Conservation (phyloP, 2,113 vertebrate genomes). For the Pseudorectes ferrugineus region DNA sequence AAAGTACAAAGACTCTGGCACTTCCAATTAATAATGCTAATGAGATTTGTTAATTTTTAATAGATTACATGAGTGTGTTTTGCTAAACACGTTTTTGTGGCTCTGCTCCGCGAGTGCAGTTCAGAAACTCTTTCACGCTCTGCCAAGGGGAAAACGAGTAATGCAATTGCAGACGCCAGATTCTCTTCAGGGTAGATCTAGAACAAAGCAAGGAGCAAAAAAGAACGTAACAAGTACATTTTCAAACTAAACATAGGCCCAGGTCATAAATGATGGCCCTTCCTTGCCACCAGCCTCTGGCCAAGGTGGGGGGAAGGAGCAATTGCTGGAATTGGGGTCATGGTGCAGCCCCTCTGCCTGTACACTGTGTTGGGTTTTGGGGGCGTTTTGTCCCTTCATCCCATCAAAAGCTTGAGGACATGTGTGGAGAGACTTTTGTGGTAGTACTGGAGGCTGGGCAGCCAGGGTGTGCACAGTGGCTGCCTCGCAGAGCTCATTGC, state of each 20-base stretch:
- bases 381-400: not conserved
- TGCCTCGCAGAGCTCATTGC: not conserved
- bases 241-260: not conserved
- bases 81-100: not conserved
- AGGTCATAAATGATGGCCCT: not conserved
- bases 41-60: slow-evolving; percentile 46
- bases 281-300: not conserved
- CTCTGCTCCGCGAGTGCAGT: accelerated
- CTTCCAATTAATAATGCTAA: slow-evolving; percentile 45
- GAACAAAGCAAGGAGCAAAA: not conserved
- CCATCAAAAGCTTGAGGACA: not conserved
- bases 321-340: not conserved
- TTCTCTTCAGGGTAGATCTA: slow-evolving; percentile 4
- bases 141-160: slow-evolving; percentile 23
- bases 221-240: not conserved
- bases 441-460: not conserved
- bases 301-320: not conserved
- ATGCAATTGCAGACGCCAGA: not conserved
- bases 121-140: slow-evolving; percentile 9
- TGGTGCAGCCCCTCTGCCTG: not conserved
- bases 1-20: not conserved
- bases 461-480: accelerated
- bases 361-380: not conserved
- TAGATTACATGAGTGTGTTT: not conserved
- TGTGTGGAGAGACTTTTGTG: not conserved